Evolutionary conservation across 2,113 vertebrate species (phyloP), one percentile per base, ranked within the genome.

Genomic region (Brachionichthys hirsutus): DNA sequence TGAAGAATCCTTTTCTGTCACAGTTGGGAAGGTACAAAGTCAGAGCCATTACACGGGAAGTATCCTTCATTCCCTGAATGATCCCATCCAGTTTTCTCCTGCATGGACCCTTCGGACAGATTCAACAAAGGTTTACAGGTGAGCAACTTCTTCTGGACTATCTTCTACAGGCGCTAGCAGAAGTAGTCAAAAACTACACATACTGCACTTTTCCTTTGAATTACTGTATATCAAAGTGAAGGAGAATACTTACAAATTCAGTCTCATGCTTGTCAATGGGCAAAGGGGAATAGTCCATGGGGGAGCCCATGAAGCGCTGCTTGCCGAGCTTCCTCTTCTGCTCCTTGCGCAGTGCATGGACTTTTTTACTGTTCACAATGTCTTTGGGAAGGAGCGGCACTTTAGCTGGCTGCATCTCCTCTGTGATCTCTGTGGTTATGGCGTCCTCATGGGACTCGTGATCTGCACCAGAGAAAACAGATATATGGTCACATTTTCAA

Each of bases 11-110:
- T 77, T 95, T 97, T 61, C 93, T 93, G 91, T 99, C 97, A 0
- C 97, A 99, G 90, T 99, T 99, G 74, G 97, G 97, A 62, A 99
- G 94, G 68, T 99, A 97, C 70, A 99, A 91, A 0, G 95, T 94
- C 0, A 94, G 91, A 19, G 95, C 93, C 63, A 96, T 94, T 72
- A 99, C 92, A 36, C 93, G 91, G 61, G 91, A 91, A 45, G 94
- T 95, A 62, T 94, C 92, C 82, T 99, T 99, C 85, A 99, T 92
- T 63, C 94, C 93, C 86, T 98, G 95, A 84, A 99, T 92, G 38
- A 95, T 94, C 0, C 94, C 94, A 11, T 98, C 97, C 91, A 99
- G 92, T 79, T 97, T 97, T 78, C 97, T 92, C 74, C 96, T 91
- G 91, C 97, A 99, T 1, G 97, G 97, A 45, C 96, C 96, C 97